These are phyloP conservation scores for Timema podura DNA, from an alignment of 2,888 invertebrate genomes.

Conservation along the genomic window DNA sequence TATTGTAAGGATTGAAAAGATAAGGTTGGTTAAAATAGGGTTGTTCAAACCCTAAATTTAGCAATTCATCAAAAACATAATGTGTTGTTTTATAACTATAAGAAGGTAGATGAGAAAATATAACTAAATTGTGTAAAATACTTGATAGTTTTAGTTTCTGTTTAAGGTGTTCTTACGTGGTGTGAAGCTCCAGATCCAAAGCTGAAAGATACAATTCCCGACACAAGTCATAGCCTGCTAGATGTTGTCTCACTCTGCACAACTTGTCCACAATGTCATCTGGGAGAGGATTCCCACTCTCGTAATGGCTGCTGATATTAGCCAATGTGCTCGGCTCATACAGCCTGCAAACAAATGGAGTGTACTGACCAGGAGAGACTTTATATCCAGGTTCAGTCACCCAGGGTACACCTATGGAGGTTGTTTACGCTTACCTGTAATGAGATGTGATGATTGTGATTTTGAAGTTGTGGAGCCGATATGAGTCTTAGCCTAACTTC, in stretches of 20 bases:
- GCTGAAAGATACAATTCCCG: conserved; percentile 75
- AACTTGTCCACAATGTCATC: conserved; percentile 61
- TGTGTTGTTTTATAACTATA: background rate
- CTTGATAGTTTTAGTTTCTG: background rate
- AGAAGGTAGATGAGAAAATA: background rate
- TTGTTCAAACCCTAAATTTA: background rate
- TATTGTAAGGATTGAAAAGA: too few species aligned
- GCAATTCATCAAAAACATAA: background rate
- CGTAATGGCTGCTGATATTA: conserved; percentile 68
- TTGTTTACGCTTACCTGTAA: too few species aligned
- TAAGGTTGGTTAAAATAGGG: too few species aligned
- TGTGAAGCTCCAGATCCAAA: conserved; percentile 78
- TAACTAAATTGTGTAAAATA: background rate
- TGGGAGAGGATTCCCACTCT: conserved; percentile 67
- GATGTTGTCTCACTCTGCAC: conserved; percentile 61
- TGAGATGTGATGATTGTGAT: too few species aligned
- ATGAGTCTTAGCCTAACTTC: too few species aligned
- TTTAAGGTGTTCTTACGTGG: conserved; percentile 51
- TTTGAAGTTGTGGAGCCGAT: too few species aligned
- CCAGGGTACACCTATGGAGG: too few species aligned
- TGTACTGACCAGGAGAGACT: too few species aligned
- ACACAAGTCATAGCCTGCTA: conserved; percentile 76
- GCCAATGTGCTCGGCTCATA: conserved; percentile 58
- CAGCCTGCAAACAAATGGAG: conserved; percentile 43
- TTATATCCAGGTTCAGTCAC: too few species aligned